Conservation (phyloP, 1,140 invertebrate genomes). For the Branchinecta lynchi region DNA sequence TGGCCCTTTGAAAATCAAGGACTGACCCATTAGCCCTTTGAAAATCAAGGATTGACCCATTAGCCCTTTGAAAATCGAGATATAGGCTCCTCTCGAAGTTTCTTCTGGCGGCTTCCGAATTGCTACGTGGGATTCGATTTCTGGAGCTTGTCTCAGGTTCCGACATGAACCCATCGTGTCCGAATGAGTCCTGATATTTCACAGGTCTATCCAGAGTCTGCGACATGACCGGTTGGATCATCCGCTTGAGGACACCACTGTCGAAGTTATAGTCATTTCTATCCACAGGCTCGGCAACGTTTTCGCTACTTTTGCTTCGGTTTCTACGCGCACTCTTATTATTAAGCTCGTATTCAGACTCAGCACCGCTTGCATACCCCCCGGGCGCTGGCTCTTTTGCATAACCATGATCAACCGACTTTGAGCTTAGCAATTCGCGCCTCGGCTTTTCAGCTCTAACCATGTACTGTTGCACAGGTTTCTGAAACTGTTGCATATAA, state of each 20-base stretch:
- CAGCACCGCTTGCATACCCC: constrained; percentile 19
- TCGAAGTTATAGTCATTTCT: constrained; percentile 33
- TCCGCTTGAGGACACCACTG: constrained; percentile 75
- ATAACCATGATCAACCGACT: constrained; percentile 58
- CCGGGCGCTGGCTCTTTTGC: constrained; percentile 40
- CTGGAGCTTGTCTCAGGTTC: constrained; percentile 21
- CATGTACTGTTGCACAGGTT: constrained; percentile 15
- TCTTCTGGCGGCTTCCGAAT: constrained; percentile 26
- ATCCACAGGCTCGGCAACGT: constrained; percentile 40
- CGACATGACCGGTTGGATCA: constrained; percentile 74
- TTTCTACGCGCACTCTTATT: constrained; percentile 41
- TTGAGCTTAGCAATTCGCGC: constrained; percentile 31
- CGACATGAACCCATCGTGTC: constrained; percentile 22
- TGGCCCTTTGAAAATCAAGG: too few relatives aligned
- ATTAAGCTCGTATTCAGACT: constrained; percentile 8
- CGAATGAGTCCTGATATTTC: constrained; percentile 12
- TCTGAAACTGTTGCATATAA: background rate
- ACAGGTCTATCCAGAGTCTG: constrained; percentile 49
- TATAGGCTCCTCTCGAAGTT: constrained; percentile 43
- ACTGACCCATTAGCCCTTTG: too few relatives aligned
- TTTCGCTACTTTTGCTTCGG: constrained; percentile 75
- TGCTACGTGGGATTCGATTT: constrained; percentile 25
- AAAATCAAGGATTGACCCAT: constrained; percentile 10
- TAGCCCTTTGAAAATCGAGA: constrained; percentile 61
- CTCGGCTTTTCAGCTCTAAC: constrained; percentile 30